Percentiles rank a stretch among this genome's conserved stretches.
These are phyloP conservation scores for Caenorhabditis sp. DNA, from an alignment of 2,888 invertebrate species.

Conservation along the genomic window DNA sequence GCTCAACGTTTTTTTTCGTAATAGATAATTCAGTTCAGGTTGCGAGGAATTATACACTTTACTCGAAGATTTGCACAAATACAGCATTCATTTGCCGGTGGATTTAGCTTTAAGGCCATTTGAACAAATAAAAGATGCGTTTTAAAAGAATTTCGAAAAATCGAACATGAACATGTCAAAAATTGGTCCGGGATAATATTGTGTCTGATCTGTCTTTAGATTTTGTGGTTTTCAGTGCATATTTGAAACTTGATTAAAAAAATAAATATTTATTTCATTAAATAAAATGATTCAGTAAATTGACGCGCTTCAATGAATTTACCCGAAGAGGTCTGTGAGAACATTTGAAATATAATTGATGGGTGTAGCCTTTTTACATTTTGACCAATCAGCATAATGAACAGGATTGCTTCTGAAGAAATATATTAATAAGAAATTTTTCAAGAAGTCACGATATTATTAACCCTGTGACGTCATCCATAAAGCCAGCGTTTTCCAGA, in stretches of 20 bases:
- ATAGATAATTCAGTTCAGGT: constrained; percentile 82
- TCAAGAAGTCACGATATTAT: background rate
- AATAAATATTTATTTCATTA: no score
- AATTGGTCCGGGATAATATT: no score
- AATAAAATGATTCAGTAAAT: background rate
- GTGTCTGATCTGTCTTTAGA: no score
- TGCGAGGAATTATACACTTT: constrained; percentile 95
- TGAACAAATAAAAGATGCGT: constrained; percentile 96
- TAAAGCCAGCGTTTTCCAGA: constrained; percentile 66
- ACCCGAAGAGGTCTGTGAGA: constrained; percentile 66
- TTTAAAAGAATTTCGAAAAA: constrained; percentile 81
- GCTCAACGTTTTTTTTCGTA: background rate
- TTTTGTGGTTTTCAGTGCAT: no score
- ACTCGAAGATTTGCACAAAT: constrained; percentile 88
- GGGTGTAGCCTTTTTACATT: constrained; percentile 64
- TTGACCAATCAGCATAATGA: constrained; percentile 70
- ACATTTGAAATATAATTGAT: constrained; percentile 66
- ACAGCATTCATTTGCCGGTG: constrained; percentile 93
- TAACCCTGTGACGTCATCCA: constrained; percentile 63
- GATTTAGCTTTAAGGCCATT: constrained; percentile 96
- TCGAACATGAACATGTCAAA: background rate
- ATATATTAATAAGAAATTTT: background rate
- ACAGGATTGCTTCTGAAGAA: constrained; percentile 54
- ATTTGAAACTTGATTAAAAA: no score
- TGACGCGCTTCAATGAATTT: background rate